Evolutionary conservation across 2,113 vertebrate genomes (phyloP), one percentile per base, ranked within the genome.

Genomic region (Triplophysa dalaica): DNA sequence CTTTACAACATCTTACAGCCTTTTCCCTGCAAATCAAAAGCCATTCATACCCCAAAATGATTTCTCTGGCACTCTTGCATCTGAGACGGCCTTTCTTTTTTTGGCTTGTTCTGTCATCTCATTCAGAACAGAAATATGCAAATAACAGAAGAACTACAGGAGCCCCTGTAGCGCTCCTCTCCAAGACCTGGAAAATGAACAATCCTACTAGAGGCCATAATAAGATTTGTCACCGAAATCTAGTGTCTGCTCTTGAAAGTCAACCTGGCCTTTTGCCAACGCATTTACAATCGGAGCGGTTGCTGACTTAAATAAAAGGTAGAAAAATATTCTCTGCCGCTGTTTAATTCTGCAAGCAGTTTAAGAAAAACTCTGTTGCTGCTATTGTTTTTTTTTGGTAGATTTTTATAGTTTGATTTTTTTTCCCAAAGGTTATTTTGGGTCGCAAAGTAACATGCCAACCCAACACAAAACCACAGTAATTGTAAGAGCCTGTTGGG

Each of bases 341-440:
- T 50, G 66, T 33, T 77, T 61, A 58, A 78, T 87, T 85, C 80
- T 80, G 78, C 78, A 75, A 79, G 75, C 62, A 65, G 80, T 83
- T 72, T 85, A 82, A 87, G 80, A 85, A 65, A 62, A 86, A 74
- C 41, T 61, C 7, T 67, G 62, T 56, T 84, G 82, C 78, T 82
- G 76, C 84, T 84, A 50, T 72, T 87, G 84, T 52, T 82, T 81
- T 82, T 91, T 87, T 89, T 83, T 90, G 86, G 85, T 90, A 82
- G 17, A 84, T 72, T 83, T 88, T 89, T 90, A 88, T 84, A 87
- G 84, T 63, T 10, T 81, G 78, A 80, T 82, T 41, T 22, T 62
- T 85, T 72, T 84, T 38, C 5, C 33, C 7, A 7, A 38, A 38
- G 74, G 86, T 81, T 84, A 91, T 92, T 93, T 87, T 86, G 69